Conservation (phyloP, 2,113 vertebrate species). For the Rana temporaria region DNA sequence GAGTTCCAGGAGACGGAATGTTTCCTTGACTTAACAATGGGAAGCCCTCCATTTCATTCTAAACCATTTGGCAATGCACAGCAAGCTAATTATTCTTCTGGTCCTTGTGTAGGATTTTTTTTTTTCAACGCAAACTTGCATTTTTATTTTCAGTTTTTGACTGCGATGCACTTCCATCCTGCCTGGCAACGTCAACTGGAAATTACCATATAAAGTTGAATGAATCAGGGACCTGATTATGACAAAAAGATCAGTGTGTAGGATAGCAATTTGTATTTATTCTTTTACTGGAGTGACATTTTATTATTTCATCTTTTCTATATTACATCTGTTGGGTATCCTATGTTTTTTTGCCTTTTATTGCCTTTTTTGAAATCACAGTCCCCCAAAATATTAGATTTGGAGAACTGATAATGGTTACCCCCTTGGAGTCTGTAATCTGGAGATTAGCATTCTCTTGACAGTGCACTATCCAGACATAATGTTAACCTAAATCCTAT, state of each 20-base stretch:
- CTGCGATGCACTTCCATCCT: background rate
- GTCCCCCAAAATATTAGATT: too few relatives aligned
- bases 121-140: conserved; percentile 6
- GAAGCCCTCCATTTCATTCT: conserved; percentile 19
- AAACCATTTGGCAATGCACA: background rate
- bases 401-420: too few relatives aligned
- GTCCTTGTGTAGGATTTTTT: conserved; percentile 20
- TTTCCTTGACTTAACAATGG: conserved; percentile 17
- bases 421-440: too few relatives aligned
- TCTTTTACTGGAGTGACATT: background rate
- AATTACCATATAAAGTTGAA: background rate
- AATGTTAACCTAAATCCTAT: too few relatives aligned
- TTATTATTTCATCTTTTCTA: background rate
- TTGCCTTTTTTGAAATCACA: too few relatives aligned
- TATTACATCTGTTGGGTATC: too few relatives aligned
- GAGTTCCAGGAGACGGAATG: conserved; percentile 31
- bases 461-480: too few relatives aligned
- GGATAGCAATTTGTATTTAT: background rate
- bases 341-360: too few relatives aligned
- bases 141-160: conserved; percentile 17
- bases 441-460: too few relatives aligned
- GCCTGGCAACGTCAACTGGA: background rate
- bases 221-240: background rate
- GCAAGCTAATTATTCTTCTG: conserved; percentile 17
- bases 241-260: background rate